Conservation (phyloP, 2,113 vertebrate species). For the Poicephalus gulielmi region DNA sequence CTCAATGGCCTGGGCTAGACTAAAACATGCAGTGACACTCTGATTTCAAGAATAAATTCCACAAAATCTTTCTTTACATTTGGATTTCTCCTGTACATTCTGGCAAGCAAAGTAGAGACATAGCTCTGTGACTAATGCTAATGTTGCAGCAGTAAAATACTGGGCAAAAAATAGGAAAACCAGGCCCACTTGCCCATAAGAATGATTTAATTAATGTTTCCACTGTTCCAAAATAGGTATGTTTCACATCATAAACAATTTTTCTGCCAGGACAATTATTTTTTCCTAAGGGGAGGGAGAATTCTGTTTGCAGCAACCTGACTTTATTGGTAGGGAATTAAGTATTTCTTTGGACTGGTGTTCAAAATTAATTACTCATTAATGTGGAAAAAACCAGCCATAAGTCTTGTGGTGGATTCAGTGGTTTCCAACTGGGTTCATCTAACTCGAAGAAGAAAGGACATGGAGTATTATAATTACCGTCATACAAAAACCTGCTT, state of each 20-base stretch:
- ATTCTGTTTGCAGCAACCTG: slow-evolving; percentile 33
- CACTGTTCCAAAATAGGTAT: slow-evolving; percentile 35
- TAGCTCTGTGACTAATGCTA: slow-evolving; percentile 31
- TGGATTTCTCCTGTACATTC: not conserved
- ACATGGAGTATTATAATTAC: slow-evolving; percentile 46
- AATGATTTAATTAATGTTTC: slow-evolving; percentile 64
- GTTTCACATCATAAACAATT: slow-evolving; percentile 53
- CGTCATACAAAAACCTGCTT: slow-evolving; percentile 56
- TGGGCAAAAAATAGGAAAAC: slow-evolving; percentile 51
- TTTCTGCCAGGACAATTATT: slow-evolving; percentile 38
- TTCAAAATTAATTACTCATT: slow-evolving; percentile 49
- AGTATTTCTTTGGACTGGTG: slow-evolving; percentile 37
- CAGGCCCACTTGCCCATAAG: slow-evolving; percentile 3
- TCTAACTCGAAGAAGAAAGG: not conserved
- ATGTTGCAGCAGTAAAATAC: slow-evolving; percentile 36
- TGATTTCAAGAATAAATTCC: not conserved
- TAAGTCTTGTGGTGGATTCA: slow-evolving; percentile 1
- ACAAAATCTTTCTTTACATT: not conserved
- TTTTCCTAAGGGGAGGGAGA: slow-evolving; percentile 6
- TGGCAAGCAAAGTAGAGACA: slow-evolving; percentile 3
- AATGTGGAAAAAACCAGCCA: slow-evolving; percentile 52
- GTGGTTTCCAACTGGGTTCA: slow-evolving; percentile 20
- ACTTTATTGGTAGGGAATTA: slow-evolving; percentile 55
- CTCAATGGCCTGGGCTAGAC: not conserved
- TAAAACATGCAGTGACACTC: not conserved